Percentiles rank a stretch among this genome's conserved stretches.
Evolutionary conservation across 2,888 invertebrate species (phyloP).

Genomic region (Dermolepida albohirtum): DNA sequence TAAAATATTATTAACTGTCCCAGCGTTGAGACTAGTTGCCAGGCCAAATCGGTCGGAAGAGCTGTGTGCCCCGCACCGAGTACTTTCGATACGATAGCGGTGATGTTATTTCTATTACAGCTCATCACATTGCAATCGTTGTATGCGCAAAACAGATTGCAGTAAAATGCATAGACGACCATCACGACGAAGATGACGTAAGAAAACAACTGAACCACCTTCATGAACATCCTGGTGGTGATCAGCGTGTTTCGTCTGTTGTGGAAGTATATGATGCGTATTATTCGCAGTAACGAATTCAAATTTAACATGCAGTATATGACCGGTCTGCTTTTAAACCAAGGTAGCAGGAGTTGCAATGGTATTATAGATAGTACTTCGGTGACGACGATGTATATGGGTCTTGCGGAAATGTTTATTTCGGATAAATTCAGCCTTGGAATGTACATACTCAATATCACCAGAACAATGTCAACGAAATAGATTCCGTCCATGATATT

Average conservation of each 20-base stretch:
- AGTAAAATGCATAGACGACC: slow-evolving; percentile 29
- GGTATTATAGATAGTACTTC: slow-evolving; percentile 49
- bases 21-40: slow-evolving; percentile 16
- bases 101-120: slow-evolving; percentile 12
- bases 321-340: slow-evolving; percentile 23
- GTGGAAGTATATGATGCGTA: slow-evolving; percentile 39
- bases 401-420: slow-evolving; percentile 23
- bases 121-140: neutral
- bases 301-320: slow-evolving; percentile 32
- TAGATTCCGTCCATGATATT: slow-evolving; percentile 36
- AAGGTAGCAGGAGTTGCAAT: slow-evolving; percentile 43
- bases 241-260: slow-evolving; percentile 25
- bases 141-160: slow-evolving; percentile 30
- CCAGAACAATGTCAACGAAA: slow-evolving; percentile 33
- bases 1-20: slow-evolving; percentile 32
- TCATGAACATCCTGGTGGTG: slow-evolving; percentile 13
- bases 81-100: slow-evolving; percentile 24
- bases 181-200: slow-evolving; percentile 31
- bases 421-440: slow-evolving; percentile 34
- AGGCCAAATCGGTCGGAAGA: slow-evolving; percentile 9
- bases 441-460: slow-evolving; percentile 27
- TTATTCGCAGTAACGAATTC: slow-evolving; percentile 34
- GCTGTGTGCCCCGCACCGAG: slow-evolving; percentile 16
- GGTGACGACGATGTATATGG: slow-evolving; percentile 25
- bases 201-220: slow-evolving; percentile 30